Percentiles rank a stretch among this genome's conserved stretches.
These are phyloP conservation scores for Tetramorium bicarinatum DNA, from an alignment of 2,888 invertebrate genomes.

Conservation along the genomic window DNA sequence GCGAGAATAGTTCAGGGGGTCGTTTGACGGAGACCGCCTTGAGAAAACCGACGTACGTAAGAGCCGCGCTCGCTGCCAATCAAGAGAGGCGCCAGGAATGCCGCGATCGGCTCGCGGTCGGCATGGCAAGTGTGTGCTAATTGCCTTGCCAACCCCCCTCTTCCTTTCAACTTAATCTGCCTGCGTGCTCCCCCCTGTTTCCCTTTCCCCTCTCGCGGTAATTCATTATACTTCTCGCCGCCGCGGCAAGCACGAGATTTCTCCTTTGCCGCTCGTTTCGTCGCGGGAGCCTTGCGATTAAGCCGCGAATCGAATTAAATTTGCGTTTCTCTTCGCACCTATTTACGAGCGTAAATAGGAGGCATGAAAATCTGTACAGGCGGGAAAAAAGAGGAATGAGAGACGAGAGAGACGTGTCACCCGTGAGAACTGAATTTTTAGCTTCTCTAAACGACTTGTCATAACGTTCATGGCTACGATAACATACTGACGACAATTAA, in stretches of 20 bases:
- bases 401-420: not conserved
- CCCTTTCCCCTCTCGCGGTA: constrained; percentile 24
- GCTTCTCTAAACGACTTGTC: not conserved
- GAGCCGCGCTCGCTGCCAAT: constrained; percentile 68
- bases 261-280: constrained; percentile 54
- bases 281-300: constrained; percentile 67
- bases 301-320: constrained; percentile 63
- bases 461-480: not conserved
- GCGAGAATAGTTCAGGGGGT: constrained; percentile 52
- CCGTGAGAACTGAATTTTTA: not conserved
- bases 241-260: constrained; percentile 59
- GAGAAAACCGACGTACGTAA: constrained; percentile 59
- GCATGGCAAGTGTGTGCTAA: constrained; percentile 83
- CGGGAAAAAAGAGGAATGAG: too few species aligned
- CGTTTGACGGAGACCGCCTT: constrained; percentile 72
- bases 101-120: constrained; percentile 69
- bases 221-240: constrained; percentile 57
- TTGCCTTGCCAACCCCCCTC: constrained; percentile 71
- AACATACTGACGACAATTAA: not conserved
- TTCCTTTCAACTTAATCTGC: not conserved
- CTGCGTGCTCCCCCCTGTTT: not conserved
- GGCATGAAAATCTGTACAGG: not conserved
- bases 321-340: constrained; percentile 62
- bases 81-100: constrained; percentile 76
- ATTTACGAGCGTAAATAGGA: constrained; percentile 5